Conservation (phyloP, 1,140 invertebrate genomes). For the Megathymus violae region DNA sequence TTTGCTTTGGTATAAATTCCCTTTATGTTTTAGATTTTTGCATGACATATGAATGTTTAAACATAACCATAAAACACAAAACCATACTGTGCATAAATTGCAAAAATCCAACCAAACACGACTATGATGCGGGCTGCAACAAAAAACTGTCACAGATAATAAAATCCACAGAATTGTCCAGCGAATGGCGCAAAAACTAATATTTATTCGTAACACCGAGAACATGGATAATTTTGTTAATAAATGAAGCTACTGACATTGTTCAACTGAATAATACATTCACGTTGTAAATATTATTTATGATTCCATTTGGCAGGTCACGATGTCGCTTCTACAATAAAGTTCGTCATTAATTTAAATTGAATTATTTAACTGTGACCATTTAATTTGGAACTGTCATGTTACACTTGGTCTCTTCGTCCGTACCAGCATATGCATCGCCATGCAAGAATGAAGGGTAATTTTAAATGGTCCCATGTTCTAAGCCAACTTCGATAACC, state of each 20-base stretch:
- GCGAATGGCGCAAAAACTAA: constrained; percentile 38
- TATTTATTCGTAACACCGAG: constrained; percentile 37
- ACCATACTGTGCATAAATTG: not conserved
- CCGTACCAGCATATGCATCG: not conserved
- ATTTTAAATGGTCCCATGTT: too few species aligned
- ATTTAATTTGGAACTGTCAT: constrained; percentile 42
- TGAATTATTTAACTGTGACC: constrained; percentile 57
- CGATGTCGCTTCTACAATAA: constrained; percentile 51
- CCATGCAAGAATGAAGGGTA: not conserved
- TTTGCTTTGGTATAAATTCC: too few species aligned
- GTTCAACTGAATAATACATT: constrained; percentile 53
- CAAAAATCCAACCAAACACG: not conserved
- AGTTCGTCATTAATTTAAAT: constrained; percentile 62
- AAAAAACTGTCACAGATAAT: constrained; percentile 41
- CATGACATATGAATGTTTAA: too few species aligned
- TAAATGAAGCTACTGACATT: constrained; percentile 55
- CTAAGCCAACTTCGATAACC: too few species aligned
- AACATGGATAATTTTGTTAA: constrained; percentile 41
- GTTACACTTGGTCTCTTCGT: too few species aligned
- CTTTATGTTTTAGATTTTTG: too few species aligned
- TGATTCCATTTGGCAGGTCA: constrained; percentile 55
- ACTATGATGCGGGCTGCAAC: constrained; percentile 2
- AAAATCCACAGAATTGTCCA: constrained; percentile 25
- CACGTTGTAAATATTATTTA: constrained; percentile 60
- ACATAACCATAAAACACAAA: too few species aligned